A percentile compares a stretch with the other conserved stretches of the same genome.
phyloP scores from a whole-genome alignment of 2,888 invertebrate species.

The Nowickia ferox region DNA sequence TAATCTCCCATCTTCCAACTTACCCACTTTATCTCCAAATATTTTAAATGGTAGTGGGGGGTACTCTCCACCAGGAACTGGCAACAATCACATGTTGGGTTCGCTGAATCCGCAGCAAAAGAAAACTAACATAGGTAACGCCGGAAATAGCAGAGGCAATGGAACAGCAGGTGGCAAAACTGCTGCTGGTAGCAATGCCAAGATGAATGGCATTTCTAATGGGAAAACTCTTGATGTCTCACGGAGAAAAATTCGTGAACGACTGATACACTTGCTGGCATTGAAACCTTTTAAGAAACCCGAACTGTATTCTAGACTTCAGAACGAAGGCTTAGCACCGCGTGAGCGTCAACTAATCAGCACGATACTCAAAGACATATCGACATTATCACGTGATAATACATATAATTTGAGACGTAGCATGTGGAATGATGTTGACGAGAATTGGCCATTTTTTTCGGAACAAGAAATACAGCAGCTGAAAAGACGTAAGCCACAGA shows the following conservation, averaged over 20 bases:
- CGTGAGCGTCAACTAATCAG: slow-evolving; percentile 91
- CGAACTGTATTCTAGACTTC: slow-evolving; percentile 92
- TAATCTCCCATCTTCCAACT: slow-evolving; percentile 67
- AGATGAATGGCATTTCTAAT: slow-evolving; percentile 57
- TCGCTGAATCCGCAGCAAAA: slow-evolving; percentile 52
- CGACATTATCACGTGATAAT: slow-evolving; percentile 91
- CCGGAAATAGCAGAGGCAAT: slow-evolving; percentile 44
- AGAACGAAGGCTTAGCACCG: slow-evolving; percentile 93
- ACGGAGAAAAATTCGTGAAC: slow-evolving; percentile 88
- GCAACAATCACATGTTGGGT: slow-evolving; percentile 20
- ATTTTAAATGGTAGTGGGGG: slow-evolving; percentile 71
- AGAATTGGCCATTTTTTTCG: slow-evolving; percentile 96
- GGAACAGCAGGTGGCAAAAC: slow-evolving; percentile 37
- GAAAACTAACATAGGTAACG: slow-evolving; percentile 55
- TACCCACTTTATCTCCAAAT: slow-evolving; percentile 54
- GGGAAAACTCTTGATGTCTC: slow-evolving; percentile 81
- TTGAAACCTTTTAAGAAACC: slow-evolving; percentile 96
- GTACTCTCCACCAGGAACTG: slow-evolving; percentile 70
- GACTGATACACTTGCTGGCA: slow-evolving; percentile 96
- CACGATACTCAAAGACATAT: slow-evolving; percentile 91
- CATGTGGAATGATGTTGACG: slow-evolving; percentile 96
- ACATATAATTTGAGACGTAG: slow-evolving; percentile 93
- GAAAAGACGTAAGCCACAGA: slow-evolving; percentile 95
- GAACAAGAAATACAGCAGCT: slow-evolving; percentile 94
- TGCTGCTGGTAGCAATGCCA: slow-evolving; percentile 64